These are phyloP conservation scores for Mormoops blainvillei DNA, from an alignment of 2,113 vertebrate species.

Conservation along the genomic window DNA sequence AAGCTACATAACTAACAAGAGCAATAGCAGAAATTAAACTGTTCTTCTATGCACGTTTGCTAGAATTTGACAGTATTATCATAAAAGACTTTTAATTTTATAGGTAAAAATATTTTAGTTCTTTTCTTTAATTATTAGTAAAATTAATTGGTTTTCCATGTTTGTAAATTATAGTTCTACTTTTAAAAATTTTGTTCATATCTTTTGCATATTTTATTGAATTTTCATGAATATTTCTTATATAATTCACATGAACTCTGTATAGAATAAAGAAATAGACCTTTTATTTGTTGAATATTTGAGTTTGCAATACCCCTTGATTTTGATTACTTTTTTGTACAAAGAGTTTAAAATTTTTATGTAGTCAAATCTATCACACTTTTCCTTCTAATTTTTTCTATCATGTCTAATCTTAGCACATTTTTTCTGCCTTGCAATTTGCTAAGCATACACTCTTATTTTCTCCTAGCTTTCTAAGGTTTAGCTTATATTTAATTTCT, in stretches of 20 bases:
- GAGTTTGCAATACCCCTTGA: neutral
- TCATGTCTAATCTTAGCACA: neutral
- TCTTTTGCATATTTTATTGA: neutral
- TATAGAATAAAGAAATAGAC: neutral
- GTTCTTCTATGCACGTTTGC: neutral
- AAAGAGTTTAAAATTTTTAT: neutral
- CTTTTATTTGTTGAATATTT: neutral
- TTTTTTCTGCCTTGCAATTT: neutral
- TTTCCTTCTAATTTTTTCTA: neutral
- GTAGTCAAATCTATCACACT: neutral
- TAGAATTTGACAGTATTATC: neutral
- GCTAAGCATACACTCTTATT: neutral
- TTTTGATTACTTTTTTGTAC: neutral
- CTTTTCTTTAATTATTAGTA: neutral
- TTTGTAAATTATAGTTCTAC: neutral
- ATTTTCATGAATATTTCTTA: neutral
- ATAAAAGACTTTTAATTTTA: neutral
- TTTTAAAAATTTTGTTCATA: neutral
- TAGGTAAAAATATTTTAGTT: neutral
- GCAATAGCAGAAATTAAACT: neutral
- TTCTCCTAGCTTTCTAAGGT: neutral
- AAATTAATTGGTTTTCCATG: neutral
- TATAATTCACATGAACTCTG: neutral
- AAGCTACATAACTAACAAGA: neutral
- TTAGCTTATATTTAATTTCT: constrained; percentile 7